These are phyloP conservation scores for Lagria hirta DNA, from an alignment of 2,888 invertebrate species.

Conservation along the genomic window DNA sequence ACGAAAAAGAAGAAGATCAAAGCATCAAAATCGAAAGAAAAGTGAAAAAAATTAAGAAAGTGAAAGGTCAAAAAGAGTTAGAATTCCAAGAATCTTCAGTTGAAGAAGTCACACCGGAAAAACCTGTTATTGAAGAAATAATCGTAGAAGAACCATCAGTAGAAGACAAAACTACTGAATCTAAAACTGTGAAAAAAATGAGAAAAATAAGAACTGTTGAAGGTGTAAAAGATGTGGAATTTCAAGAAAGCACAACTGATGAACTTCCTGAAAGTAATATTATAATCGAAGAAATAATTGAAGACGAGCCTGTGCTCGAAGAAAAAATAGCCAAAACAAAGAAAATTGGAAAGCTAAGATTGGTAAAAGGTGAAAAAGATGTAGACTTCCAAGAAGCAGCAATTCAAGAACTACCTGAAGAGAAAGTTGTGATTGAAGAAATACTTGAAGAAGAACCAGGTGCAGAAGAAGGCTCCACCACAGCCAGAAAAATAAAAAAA, in stretches of 20 bases:
- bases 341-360: too few species aligned
- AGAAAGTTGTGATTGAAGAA: slow-evolving; percentile 27
- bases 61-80: too few species aligned
- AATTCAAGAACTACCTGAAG: slow-evolving; percentile 18
- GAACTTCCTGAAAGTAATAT: slow-evolving; percentile 17
- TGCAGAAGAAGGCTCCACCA: slow-evolving; percentile 10
- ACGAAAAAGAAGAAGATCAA: slow-evolving; percentile 10
- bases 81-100: slow-evolving; percentile 31
- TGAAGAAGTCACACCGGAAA: slow-evolving; percentile 26
- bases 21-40: slow-evolving; percentile 36
- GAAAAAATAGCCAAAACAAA: too few species aligned
- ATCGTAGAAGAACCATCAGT: slow-evolving; percentile 1
- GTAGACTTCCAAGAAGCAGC: too few species aligned
- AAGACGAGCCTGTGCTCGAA: slow-evolving; percentile 32
- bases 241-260: too few species aligned
- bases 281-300: slow-evolving; percentile 5
- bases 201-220: slow-evolving; percentile 3
- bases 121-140: too few species aligned
- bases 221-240: too few species aligned
- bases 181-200: background rate
- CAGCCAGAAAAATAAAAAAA: slow-evolving; percentile 1
- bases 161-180: slow-evolving; percentile 12
- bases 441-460: slow-evolving; percentile 25
- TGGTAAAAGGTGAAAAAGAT: too few species aligned
- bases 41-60: slow-evolving; percentile 28